Conservation (phyloP, 2,797 vertebrate genomes). For the Diplodus puntazzo region DNA sequence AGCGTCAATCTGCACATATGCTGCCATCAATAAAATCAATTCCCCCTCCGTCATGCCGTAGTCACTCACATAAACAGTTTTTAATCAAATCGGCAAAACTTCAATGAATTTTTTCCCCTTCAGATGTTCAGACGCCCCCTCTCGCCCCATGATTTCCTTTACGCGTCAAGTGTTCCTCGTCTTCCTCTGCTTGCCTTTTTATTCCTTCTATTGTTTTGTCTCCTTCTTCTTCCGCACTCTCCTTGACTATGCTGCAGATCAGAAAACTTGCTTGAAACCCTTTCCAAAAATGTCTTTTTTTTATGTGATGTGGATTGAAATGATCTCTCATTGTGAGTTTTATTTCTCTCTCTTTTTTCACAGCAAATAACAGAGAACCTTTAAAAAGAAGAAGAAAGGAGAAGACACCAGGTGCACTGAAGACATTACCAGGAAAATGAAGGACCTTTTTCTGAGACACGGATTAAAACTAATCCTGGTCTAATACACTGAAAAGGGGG, state of each 20-base stretch:
- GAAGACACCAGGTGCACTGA: slow-evolving; percentile 44
- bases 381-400: neutral
- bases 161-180: slow-evolving; percentile 48
- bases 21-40: slow-evolving; percentile 55
- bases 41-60: slow-evolving; percentile 52
- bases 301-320: slow-evolving; percentile 16
- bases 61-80: slow-evolving; percentile 60
- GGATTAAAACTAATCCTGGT: slow-evolving; percentile 78
- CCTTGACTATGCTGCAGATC: slow-evolving; percentile 28
- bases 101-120: slow-evolving; percentile 41
- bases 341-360: slow-evolving; percentile 8
- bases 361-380: slow-evolving; percentile 44
- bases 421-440: slow-evolving; percentile 66
- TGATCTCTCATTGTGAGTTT: slow-evolving; percentile 23
- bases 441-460: slow-evolving; percentile 70
- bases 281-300: neutral
- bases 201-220: slow-evolving; percentile 24
- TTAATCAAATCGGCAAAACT: slow-evolving; percentile 69
- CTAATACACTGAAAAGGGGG: slow-evolving; percentile 70
- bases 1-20: slow-evolving; percentile 14
- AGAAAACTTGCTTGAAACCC: slow-evolving; percentile 36
- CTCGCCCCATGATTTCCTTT: slow-evolving; percentile 49
- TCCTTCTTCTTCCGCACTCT: slow-evolving; percentile 9
- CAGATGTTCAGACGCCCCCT: slow-evolving; percentile 17
- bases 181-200: slow-evolving; percentile 24